A percentile compares a stretch with the other conserved stretches of the same genome.
Evolutionary conservation across 2,888 invertebrate genomes (phyloP).

Genomic region (Eupithecia tripunctaria): DNA sequence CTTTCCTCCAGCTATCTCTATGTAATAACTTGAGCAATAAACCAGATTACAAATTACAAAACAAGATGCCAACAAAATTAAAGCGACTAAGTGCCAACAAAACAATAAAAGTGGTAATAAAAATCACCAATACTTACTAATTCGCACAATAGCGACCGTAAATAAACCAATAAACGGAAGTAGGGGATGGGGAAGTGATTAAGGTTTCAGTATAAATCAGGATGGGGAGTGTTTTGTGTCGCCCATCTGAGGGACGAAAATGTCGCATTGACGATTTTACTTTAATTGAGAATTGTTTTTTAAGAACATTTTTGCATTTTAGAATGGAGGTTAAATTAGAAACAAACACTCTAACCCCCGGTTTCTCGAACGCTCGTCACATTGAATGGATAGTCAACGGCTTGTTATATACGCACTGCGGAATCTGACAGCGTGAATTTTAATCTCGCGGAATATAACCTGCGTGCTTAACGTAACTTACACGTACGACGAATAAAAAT

Average conservation of each 20-base stretch:
- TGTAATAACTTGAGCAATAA: not conserved
- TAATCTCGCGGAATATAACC: too few species aligned
- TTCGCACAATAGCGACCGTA: constrained; percentile 49
- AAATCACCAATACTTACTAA: constrained; percentile 42
- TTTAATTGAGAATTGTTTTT: not conserved
- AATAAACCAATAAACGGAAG: constrained; percentile 48
- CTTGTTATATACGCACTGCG: too few species aligned
- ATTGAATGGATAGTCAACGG: too few species aligned
- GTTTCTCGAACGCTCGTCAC: too few species aligned
- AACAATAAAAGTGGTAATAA: constrained; percentile 33
- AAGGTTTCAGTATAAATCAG: constrained; percentile 48
- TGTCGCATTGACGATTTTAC: not conserved
- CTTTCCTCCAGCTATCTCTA: not conserved
- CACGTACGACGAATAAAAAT: too few species aligned
- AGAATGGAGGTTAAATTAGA: too few species aligned
- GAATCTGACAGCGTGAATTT: too few species aligned
- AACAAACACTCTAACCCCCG: too few species aligned
- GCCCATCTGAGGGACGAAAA: not conserved
- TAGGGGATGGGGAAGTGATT: constrained; percentile 43
- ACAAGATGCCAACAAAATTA: constrained; percentile 17
- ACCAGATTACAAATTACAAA: constrained; percentile 9
- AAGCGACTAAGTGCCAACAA: constrained; percentile 13
- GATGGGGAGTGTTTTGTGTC: constrained; percentile 6
- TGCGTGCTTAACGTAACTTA: too few species aligned
- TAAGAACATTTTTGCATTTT: too few species aligned